Percentiles rank a stretch among this genome's conserved stretches.
These are phyloP conservation scores for Ferrisia virgata DNA, from an alignment of 2,888 invertebrate genomes.

Conservation along the genomic window DNA sequence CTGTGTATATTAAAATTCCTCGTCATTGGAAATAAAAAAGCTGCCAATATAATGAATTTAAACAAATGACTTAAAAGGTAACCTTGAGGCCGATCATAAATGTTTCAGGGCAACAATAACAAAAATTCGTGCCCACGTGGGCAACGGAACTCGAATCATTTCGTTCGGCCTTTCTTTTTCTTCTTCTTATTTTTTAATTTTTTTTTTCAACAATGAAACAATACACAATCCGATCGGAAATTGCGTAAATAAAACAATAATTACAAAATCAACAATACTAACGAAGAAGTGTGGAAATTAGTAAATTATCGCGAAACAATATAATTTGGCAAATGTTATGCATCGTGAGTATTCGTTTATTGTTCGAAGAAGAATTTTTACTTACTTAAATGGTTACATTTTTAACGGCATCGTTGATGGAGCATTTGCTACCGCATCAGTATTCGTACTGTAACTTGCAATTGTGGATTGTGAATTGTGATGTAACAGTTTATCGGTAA, in stretches of 20 bases:
- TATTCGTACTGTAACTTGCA: too few species aligned
- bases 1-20: too few species aligned
- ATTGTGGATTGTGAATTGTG: neutral
- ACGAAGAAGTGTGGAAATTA: neutral
- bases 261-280: conserved; percentile 12
- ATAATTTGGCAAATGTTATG: conserved; percentile 1
- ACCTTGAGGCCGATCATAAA: neutral
- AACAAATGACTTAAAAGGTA: neutral
- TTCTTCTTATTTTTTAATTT: too few species aligned
- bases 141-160: neutral
- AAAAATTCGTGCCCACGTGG: neutral
- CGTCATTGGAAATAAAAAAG: too few species aligned
- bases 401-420: neutral
- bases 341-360: neutral
- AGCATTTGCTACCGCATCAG: neutral
- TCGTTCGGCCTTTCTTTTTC: neutral
- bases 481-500: neutral
- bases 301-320: conserved; percentile 3
- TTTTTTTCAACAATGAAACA: conserved; percentile 1
- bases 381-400: neutral
- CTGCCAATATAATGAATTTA: neutral
- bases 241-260: conserved; percentile 2
- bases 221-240: conserved; percentile 11
- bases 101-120: neutral
- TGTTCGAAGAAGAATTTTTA: neutral